Percentiles rank a stretch among this genome's conserved stretches.
These are phyloP conservation scores for Gulo gulo DNA, from an alignment of 2,113 vertebrate genomes.

Conservation along the genomic window DNA sequence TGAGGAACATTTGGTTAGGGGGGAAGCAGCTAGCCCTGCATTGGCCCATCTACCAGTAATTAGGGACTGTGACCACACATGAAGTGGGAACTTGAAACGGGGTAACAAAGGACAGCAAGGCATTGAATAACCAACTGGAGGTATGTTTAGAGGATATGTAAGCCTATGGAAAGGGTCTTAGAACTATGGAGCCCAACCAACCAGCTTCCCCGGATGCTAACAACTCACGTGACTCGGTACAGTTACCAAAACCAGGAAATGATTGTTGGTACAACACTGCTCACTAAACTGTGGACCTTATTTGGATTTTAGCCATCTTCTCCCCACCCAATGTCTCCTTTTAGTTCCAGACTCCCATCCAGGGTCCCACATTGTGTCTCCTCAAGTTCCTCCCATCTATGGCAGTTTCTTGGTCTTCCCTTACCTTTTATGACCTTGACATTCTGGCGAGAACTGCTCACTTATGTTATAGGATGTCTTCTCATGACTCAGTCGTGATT, in stretches of 20 bases:
- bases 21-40: neutral
- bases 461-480: neutral
- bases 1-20: neutral
- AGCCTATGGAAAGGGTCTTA: neutral
- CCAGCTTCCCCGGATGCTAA: neutral
- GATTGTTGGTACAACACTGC: neutral
- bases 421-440: neutral
- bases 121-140: neutral
- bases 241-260: neutral
- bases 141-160: neutral
- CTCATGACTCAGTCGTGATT: neutral
- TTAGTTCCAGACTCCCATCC: neutral
- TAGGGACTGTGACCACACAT: neutral
- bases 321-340: neutral
- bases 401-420: neutral
- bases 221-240: neutral
- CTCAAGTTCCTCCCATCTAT: neutral
- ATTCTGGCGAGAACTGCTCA: neutral
- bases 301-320: neutral
- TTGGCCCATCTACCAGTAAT: neutral
- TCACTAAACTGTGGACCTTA: neutral
- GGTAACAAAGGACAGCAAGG: neutral
- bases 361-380: neutral
- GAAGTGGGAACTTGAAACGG: neutral
- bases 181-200: neutral